Evolutionary conservation across 1,140 invertebrate species (phyloP).

Genomic region (Chymomyza costata): DNA sequence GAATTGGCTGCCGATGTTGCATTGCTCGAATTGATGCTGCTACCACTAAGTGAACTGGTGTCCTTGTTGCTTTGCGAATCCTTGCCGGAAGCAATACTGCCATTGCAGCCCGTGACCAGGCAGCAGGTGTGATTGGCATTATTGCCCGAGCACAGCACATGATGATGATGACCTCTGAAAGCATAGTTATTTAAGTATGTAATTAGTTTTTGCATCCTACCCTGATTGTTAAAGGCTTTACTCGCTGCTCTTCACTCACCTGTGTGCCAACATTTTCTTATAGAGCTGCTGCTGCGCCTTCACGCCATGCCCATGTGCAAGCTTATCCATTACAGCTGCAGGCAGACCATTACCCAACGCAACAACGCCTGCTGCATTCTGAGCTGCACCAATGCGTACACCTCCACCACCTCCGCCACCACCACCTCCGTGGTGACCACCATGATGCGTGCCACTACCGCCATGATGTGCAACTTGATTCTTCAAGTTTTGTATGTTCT

Average conservation of each 20-base stretch:
- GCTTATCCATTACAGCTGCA: conserved; percentile 31
- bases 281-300: conserved; percentile 53
- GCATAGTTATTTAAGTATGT: not conserved
- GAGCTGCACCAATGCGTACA: conserved; percentile 26
- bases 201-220: not conserved
- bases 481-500: conserved; percentile 73
- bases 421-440: conserved; percentile 22
- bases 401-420: conserved; percentile 11
- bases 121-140: conserved; percentile 66
- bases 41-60: conserved; percentile 54
- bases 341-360: conserved; percentile 37
- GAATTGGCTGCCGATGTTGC: conserved; percentile 41
- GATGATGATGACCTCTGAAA: conserved; percentile 61
- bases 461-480: conserved; percentile 49
- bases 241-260: conserved; percentile 31
- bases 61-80: conserved; percentile 44
- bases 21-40: conserved; percentile 43
- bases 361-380: conserved; percentile 26
- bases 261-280: conserved; percentile 62
- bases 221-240: not conserved
- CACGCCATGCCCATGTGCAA: conserved; percentile 44
- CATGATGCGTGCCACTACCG: conserved; percentile 33
- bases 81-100: conserved; percentile 27
- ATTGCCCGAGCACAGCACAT: conserved; percentile 63
- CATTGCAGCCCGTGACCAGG: conserved; percentile 58